These are phyloP conservation scores for Mastigias papua DNA, from an alignment of 30 jellyfish, hydroid and myxozoan genomes.

Conservation along the genomic window DNA sequence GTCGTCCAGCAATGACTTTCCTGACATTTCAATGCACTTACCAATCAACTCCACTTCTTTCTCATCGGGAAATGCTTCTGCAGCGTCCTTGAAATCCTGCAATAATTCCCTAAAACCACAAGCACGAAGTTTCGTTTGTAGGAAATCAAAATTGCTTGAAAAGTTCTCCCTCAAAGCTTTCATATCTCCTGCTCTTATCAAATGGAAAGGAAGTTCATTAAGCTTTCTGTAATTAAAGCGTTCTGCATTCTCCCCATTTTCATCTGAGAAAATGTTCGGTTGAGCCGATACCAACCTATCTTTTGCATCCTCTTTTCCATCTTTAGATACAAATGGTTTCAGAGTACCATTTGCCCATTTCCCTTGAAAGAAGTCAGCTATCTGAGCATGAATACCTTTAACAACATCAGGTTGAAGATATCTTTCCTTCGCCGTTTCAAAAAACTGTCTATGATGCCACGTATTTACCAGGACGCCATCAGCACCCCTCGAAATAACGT, in stretches of 20 bases:
- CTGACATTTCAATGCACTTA: constrained; percentile 75
- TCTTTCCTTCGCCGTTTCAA: constrained; percentile 86
- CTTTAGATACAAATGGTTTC: constrained; percentile 80
- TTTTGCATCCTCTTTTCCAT: constrained; percentile 61
- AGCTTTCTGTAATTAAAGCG: constrained; percentile 77
- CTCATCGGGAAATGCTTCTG: constrained; percentile 52
- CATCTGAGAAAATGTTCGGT: constrained; percentile 74
- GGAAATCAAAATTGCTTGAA: constrained; percentile 77
- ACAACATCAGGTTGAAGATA: constrained; percentile 55
- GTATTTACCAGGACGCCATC: constrained; percentile 74
- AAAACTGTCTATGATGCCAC: constrained; percentile 94
- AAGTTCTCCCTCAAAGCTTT: constrained; percentile 61
- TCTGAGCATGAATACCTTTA: constrained; percentile 29
- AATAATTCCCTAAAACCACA: constrained; percentile 60
- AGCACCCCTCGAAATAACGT: constrained; percentile 85
- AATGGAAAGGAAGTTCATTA: constrained; percentile 87
- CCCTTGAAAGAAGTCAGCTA: constrained; percentile 84
- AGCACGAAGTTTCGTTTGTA: constrained; percentile 69
- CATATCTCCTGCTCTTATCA: constrained; percentile 41
- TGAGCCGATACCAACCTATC: constrained; percentile 89
- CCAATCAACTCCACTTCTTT: constrained; percentile 68
- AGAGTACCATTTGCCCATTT: constrained; percentile 73
- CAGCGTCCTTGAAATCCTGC: constrained; percentile 81
- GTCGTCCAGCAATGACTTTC: constrained; percentile 49
- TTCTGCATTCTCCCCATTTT: constrained; percentile 33